Base-by-base conservation (phyloP, 2,888 invertebrate species). In the Poecilus cupreus region DNA sequence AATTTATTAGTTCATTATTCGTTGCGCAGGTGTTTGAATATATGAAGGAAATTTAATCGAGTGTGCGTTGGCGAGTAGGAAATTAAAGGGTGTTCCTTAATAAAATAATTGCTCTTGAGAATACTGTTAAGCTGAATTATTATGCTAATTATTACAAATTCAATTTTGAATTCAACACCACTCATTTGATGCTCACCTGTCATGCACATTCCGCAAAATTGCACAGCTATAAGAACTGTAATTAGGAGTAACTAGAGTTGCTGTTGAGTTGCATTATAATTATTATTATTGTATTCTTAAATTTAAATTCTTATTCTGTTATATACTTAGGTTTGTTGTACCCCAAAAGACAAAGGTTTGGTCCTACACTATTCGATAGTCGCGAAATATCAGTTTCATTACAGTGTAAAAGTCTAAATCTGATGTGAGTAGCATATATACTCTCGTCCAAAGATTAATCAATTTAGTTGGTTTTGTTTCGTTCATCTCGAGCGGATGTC, bases 1-100 rank as follows among this genome's bases (percentile, higher is more conserved):
- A 79, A 79, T 79, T 79, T 79, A 79, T 79, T 68, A 68, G 68
- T 64, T 79, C 49, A 64, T 64, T 64, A 64, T 78, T 78, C 26
- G 78, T 37, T 57, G 77, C 24, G 46, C 79, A 79, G 79, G 79
- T 79, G 76, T 76, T 76, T 39, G 68, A 49, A 68, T 46, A 32
- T 70, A 51, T 49, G 51, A 51, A 51, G 22, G 51, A 20, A 43
- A 60, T 43, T 60, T 77, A 60, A 77, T 54, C 37, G 57, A 57
- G 37, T 60, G 77, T 72, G 46, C 43, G 43, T 72, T 72, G 39
- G 68, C 16, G 39, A 68, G 60, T 60, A 32, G 68, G 37, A 20
- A 18, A 46, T 72, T 72, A 46, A 72, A 46, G 72, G 72, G 72
- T 72, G 72, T 46, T 72, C n/a, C 22, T 72, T 72, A 77, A 57